These are phyloP conservation scores for Monopis laevigella DNA, from an alignment of 2,888 invertebrate genomes.

Conservation along the genomic window DNA sequence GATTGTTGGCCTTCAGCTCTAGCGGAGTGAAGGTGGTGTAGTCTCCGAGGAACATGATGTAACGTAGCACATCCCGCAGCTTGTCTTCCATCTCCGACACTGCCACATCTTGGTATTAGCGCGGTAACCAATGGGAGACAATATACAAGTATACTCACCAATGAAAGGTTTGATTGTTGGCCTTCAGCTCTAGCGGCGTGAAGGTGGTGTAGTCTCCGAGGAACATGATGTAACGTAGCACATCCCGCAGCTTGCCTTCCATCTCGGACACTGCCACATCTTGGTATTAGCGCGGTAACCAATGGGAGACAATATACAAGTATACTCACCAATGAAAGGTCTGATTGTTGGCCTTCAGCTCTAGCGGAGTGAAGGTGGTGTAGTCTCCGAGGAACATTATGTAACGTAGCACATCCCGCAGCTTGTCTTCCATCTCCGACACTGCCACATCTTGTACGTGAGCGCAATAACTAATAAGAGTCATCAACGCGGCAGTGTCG, in stretches of 20 bases:
- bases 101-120: slow-evolving; percentile 73
- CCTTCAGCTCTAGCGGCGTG: slow-evolving; percentile 86
- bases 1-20: slow-evolving; percentile 89
- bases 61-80: slow-evolving; percentile 72
- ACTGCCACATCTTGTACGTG: slow-evolving; percentile 76
- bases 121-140: too few relatives aligned
- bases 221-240: slow-evolving; percentile 80
- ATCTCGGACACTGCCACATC: slow-evolving; percentile 74
- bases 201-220: slow-evolving; percentile 84
- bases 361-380: slow-evolving; percentile 79
- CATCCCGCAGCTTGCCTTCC: slow-evolving; percentile 77
- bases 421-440: slow-evolving; percentile 78
- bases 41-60: slow-evolving; percentile 86
- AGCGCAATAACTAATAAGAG: slow-evolving; percentile 78
- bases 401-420: slow-evolving; percentile 74
- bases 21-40: slow-evolving; percentile 81
- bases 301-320: too few relatives aligned
- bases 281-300: too few relatives aligned
- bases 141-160: too few relatives aligned
- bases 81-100: slow-evolving; percentile 80
- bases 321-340: slow-evolving; percentile 80
- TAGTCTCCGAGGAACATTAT: slow-evolving; percentile 88
- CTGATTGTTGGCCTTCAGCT: slow-evolving; percentile 89
- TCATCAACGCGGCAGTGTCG: slow-evolving; percentile 88
- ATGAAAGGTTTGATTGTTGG: slow-evolving; percentile 87